Evolutionary conservation across 2,113 vertebrate genomes (phyloP).

Genomic region (Gallinago paraguaiae): DNA sequence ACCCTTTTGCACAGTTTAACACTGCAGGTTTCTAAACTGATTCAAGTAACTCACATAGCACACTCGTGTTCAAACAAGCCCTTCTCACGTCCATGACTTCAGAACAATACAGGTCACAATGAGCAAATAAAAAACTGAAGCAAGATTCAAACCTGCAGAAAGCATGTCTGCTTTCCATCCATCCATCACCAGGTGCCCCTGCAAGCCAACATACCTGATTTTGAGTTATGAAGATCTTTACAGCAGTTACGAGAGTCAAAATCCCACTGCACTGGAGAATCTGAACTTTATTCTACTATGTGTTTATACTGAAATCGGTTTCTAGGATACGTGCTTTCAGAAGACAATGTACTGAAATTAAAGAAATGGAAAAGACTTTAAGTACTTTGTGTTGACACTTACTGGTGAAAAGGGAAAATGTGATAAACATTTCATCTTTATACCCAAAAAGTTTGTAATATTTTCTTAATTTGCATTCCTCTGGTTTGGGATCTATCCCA

Average conservation of each 20-base stretch:
- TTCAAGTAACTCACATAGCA: neutral
- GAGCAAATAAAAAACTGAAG: neutral
- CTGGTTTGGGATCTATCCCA: neutral
- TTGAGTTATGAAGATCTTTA: neutral
- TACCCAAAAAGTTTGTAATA: neutral
- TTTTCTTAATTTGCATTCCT: neutral
- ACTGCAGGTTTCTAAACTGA: neutral
- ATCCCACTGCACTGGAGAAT: neutral
- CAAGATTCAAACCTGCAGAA: neutral
- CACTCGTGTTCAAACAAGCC: neutral
- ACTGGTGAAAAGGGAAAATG: neutral
- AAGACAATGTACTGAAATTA: neutral
- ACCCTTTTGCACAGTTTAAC: neutral
- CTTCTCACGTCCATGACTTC: neutral
- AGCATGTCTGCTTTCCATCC: neutral
- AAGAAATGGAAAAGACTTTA: neutral
- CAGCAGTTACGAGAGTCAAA: neutral
- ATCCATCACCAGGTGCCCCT: neutral
- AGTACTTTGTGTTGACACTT: neutral
- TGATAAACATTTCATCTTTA: neutral
- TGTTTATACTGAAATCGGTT: neutral
- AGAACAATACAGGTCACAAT: neutral
- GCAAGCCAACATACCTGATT: neutral
- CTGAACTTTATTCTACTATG: neutral
- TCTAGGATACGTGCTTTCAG: neutral